Conservation (phyloP, 1,140 invertebrate genomes). For the Asobara japonica region DNA sequence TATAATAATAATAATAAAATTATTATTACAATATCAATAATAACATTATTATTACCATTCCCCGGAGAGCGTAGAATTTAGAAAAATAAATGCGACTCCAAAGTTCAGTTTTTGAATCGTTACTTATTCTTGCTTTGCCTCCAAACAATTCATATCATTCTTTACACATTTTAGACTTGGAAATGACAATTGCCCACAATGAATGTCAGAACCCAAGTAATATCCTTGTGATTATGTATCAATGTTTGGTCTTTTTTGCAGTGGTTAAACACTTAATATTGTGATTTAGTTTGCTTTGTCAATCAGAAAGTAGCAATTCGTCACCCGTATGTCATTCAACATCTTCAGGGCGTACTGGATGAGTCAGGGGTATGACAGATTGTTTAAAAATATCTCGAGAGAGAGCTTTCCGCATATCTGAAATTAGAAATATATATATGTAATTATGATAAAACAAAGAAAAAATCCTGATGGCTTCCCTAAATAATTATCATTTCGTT, state of each 20-base stretch:
- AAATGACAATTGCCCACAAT: background rate
- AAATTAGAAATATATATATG: slow-evolving; percentile 28
- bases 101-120: too few species aligned
- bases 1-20: too few species aligned
- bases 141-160: too few species aligned
- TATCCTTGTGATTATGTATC: background rate
- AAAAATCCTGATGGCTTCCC: too few species aligned
- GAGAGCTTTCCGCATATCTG: slow-evolving; percentile 98
- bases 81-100: too few species aligned
- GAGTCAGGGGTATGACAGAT: slow-evolving; percentile 91
- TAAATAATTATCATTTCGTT: too few species aligned
- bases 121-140: too few species aligned
- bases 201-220: background rate
- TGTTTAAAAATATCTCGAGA: slow-evolving; percentile 92
- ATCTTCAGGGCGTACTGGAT: slow-evolving; percentile 96
- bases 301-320: background rate
- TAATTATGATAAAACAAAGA: slow-evolving; percentile 14
- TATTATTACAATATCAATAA: too few species aligned
- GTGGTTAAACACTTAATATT: background rate
- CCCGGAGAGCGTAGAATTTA: too few species aligned
- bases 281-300: background rate
- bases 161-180: background rate
- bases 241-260: background rate
- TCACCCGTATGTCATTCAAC: slow-evolving; percentile 75
- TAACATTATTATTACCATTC: too few species aligned